Percentiles rank a stretch among this genome's conserved stretches.
These are phyloP conservation scores for Labroides dimidiatus DNA, from an alignment of 2,797 vertebrate genomes.

Conservation along the genomic window DNA sequence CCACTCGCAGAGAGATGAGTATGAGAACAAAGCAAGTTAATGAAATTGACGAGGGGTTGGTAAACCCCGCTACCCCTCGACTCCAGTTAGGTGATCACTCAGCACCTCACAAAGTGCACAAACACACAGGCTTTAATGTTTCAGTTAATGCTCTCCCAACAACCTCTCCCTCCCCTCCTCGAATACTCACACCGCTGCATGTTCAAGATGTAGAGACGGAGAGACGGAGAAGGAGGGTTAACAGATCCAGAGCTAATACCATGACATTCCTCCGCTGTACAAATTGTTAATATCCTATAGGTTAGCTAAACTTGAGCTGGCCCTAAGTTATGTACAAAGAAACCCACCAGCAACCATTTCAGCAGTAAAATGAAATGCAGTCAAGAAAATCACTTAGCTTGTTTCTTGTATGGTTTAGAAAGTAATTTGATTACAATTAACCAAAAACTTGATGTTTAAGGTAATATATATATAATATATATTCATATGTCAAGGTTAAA, in stretches of 20 bases:
- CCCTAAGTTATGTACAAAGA: constrained; percentile 91
- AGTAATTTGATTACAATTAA: constrained; percentile 85
- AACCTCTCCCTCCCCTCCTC: constrained; percentile 21
- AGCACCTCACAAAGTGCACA: constrained; percentile 78
- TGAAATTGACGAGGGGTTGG: constrained; percentile 18
- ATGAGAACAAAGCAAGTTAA: constrained; percentile 26
- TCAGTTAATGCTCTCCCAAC: constrained; percentile 81
- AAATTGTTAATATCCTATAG: constrained; percentile 92
- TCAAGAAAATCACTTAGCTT: constrained; percentile 75
- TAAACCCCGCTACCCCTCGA: constrained; percentile 9
- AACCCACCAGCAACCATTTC: constrained; percentile 86
- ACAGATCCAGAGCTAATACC: constrained; percentile 90
- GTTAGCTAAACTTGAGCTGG: constrained; percentile 88
- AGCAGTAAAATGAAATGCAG: constrained; percentile 87
- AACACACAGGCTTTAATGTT: constrained; percentile 77
- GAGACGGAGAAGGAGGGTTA: constrained; percentile 77
- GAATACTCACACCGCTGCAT: constrained; percentile 29
- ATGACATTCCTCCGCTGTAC: constrained; percentile 96
- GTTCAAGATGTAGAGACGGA: constrained; percentile 83
- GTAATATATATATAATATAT: constrained; percentile 77
- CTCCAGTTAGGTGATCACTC: constrained; percentile 73
- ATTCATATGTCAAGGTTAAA: constrained; percentile 75
- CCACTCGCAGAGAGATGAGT: constrained; percentile 31
- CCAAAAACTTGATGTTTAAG: constrained; percentile 73
- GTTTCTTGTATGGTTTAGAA: constrained; percentile 81